These are phyloP conservation scores for Kryptolebias marmoratus DNA, from an alignment of 2,113 vertebrate species.

Conservation along the genomic window DNA sequence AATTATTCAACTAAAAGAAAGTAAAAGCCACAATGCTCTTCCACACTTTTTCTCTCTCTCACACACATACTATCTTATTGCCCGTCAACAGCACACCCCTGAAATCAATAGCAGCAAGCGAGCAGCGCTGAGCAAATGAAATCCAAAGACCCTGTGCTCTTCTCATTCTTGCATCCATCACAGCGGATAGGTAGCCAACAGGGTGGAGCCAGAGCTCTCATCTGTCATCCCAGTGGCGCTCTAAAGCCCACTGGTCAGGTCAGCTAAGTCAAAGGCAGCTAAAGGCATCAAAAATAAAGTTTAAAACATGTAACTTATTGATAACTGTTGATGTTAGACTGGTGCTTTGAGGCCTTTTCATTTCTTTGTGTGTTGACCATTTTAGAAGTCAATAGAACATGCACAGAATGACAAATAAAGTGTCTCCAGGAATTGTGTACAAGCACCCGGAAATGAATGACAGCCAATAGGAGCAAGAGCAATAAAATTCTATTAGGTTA, in stretches of 20 bases:
- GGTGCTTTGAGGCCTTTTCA: conserved; percentile 15
- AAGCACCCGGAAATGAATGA: conserved; percentile 15
- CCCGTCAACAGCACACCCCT: conserved; percentile 41
- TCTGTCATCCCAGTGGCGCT: conserved; percentile 61
- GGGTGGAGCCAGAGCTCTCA: conserved; percentile 61
- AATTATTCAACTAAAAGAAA: conserved; percentile 52
- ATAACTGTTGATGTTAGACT: conserved; percentile 5
- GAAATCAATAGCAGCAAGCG: conserved; percentile 75
- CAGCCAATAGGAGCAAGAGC: conserved; percentile 18
- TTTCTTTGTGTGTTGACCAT: not conserved
- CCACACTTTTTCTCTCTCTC: conserved; percentile 19
- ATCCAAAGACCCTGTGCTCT: conserved; percentile 71
- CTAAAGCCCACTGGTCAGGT: conserved; percentile 47
- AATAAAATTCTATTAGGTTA: conserved; percentile 29
- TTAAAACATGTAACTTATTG: conserved; percentile 28
- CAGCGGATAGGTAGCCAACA: conserved; percentile 52
- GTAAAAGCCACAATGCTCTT: conserved; percentile 27
- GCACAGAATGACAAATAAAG: conserved; percentile 1
- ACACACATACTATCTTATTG: conserved; percentile 27
- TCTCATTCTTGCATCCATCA: conserved; percentile 75
- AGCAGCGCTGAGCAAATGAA: conserved; percentile 76
- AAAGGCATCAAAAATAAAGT: conserved; percentile 24
- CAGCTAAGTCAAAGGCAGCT: conserved; percentile 32
- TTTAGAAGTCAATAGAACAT: conserved; percentile 7
- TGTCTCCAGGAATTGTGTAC: conserved; percentile 11